phyloP scores from a whole-genome alignment of 1,140 invertebrate genomes.

The Heliconius nattereri region DNA sequence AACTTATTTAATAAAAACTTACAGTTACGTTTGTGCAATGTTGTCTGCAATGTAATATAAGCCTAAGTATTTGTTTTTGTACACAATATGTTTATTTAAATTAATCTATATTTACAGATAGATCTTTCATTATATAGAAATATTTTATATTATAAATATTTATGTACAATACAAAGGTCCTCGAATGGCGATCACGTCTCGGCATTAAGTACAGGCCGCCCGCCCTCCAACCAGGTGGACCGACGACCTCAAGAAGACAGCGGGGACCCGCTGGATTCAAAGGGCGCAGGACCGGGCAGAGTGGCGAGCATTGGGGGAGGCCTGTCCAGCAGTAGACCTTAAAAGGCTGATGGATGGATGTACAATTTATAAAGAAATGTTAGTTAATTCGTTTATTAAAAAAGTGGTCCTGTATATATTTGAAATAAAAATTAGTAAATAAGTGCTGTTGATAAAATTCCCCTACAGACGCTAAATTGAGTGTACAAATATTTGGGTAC shows the following conservation, averaged over 20 bases:
- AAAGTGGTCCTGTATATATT: not conserved
- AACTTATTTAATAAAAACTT: slow-evolving; percentile 9
- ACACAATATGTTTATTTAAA: not conserved
- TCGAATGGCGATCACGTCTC: too few relatives aligned
- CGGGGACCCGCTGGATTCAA: too few relatives aligned
- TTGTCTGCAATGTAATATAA: not conserved
- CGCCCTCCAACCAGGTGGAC: too few relatives aligned
- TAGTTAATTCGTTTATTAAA: not conserved
- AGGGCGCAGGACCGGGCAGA: too few relatives aligned
- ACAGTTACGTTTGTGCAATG: not conserved
- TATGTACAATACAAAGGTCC: not conserved
- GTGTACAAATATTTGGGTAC: not conserved
- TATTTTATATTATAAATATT: not conserved
- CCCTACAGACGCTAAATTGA: not conserved
- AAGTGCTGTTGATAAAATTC: not conserved
- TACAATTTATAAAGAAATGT: not conserved
- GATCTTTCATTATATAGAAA: too few relatives aligned
- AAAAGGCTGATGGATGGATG: too few relatives aligned
- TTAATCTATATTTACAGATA: not conserved
- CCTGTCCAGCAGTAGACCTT: too few relatives aligned
- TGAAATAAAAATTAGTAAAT: not conserved
- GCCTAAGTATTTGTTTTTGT: not conserved
- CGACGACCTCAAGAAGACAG: too few relatives aligned
- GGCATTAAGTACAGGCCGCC: too few relatives aligned
- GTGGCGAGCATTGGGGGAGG: too few relatives aligned